Percentiles rank a stretch among this genome's conserved stretches.
Evolutionary conservation across 92 coral and sea anemone genomes (phyloP).

Genomic region (Parazoanthus darwini): DNA sequence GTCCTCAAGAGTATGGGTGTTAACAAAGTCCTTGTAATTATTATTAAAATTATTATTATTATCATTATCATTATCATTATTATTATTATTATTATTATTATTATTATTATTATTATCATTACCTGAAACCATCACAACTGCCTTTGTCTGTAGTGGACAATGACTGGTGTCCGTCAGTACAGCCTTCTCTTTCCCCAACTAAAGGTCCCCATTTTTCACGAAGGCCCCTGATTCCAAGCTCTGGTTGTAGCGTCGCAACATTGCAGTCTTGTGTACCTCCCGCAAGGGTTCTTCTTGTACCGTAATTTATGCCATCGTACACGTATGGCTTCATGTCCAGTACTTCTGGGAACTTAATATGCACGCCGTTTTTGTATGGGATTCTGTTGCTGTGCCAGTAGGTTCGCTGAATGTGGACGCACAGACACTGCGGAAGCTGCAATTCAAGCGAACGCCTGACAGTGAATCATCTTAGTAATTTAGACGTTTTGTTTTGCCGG

Average conservation of each 20-base stretch:
- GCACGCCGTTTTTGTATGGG: conserved; percentile 86
- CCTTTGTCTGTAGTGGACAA: not conserved
- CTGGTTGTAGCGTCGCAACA: not conserved
- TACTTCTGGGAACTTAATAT: conserved; percentile 75
- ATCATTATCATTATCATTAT: too few species aligned
- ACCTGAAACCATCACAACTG: not conserved
- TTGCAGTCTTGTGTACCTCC: conserved; percentile 14
- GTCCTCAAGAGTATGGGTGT: too few species aligned
- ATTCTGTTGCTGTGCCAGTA: conserved; percentile 93
- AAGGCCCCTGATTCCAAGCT: not conserved
- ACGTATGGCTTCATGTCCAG: conserved; percentile 80
- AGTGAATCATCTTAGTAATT: not conserved
- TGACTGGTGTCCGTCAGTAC: not conserved
- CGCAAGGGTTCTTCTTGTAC: conserved; percentile 31
- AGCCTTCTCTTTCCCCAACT: not conserved
- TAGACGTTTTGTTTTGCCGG: not conserved
- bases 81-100: not conserved
- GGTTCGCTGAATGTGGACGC: conserved; percentile 92
- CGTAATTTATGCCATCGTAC: conserved; percentile 46
- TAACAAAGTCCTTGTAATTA: too few species aligned
- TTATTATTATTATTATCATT: not conserved
- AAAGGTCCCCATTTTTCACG: conserved; percentile 11
- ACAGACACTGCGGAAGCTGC: conserved; percentile 92
- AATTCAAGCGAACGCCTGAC: not conserved
- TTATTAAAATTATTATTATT: too few species aligned